Evolutionary conservation across 1,140 invertebrate genomes (phyloP).

Genomic region (Nephila pilipes): DNA sequence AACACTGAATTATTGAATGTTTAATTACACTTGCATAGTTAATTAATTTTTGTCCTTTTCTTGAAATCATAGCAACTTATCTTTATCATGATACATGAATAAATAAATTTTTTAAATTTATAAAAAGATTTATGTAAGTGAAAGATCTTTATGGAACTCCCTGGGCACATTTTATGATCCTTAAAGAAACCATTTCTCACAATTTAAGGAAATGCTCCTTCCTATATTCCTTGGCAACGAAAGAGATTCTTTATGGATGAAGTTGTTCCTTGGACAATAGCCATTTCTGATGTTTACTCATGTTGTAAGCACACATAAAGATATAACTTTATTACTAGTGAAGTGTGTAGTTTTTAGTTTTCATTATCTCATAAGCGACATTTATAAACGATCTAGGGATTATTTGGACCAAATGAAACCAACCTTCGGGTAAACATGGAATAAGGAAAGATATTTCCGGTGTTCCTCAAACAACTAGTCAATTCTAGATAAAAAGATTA

Average conservation of each 20-base stretch:
- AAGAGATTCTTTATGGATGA: slow-evolving; percentile 23
- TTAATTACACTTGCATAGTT: no score
- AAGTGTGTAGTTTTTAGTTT: neutral
- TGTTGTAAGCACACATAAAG: slow-evolving; percentile 22
- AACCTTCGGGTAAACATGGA: neutral
- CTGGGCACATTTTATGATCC: neutral
- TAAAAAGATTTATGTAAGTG: neutral
- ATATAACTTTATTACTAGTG: slow-evolving; percentile 3
- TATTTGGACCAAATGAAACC: neutral
- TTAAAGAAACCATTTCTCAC: slow-evolving; percentile 13
- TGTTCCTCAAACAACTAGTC: neutral
- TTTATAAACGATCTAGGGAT: neutral
- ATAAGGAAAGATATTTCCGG: neutral
- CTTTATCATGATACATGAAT: no score
- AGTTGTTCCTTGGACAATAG: slow-evolving; percentile 8
- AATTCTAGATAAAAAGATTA: neutral
- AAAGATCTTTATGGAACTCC: neutral
- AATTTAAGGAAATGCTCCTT: neutral
- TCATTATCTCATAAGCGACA: neutral
- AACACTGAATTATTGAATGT: no score
- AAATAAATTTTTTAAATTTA: neutral
- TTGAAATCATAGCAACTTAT: no score
- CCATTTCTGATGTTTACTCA: slow-evolving; percentile 10
- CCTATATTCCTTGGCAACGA: slow-evolving; percentile 1
- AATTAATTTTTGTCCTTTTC: no score